phyloP scores from a whole-genome alignment of 1,140 invertebrate genomes.

The Holcopasites calliopsidis region DNA sequence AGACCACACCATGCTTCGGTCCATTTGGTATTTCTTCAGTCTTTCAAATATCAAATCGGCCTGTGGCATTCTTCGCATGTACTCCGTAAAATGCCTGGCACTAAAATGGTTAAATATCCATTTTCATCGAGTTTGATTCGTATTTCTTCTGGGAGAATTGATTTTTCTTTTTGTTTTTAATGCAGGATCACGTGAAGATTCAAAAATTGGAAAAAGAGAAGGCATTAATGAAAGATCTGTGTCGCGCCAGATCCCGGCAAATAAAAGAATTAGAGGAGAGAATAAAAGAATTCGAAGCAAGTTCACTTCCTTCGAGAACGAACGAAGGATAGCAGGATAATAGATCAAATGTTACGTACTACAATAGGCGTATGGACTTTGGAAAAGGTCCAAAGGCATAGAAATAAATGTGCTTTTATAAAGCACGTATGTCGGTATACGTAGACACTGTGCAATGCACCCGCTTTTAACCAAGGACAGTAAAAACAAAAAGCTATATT shows the following conservation, averaged over 20 bases:
- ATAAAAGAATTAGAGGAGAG: slow-evolving; percentile 61
- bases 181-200: slow-evolving; percentile 65
- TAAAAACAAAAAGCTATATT: too few relatives aligned
- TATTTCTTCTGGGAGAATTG: too few relatives aligned
- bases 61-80: too few relatives aligned
- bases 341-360: neutral
- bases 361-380: neutral
- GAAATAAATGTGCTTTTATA: too few relatives aligned
- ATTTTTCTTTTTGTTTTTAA: too few relatives aligned
- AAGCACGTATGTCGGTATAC: slow-evolving; percentile 1
- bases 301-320: neutral
- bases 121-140: too few relatives aligned
- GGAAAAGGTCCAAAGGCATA: neutral
- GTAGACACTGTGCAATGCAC: neutral
- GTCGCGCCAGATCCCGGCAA: slow-evolving; percentile 52
- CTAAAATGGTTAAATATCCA: too few relatives aligned
- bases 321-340: neutral
- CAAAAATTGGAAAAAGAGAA: slow-evolving; percentile 66
- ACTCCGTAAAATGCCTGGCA: too few relatives aligned
- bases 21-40: too few relatives aligned
- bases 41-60: too few relatives aligned
- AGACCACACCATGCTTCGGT: too few relatives aligned
- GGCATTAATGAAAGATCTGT: slow-evolving; percentile 61
- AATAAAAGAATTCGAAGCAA: slow-evolving; percentile 53
- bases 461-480: neutral